phyloP scores from a whole-genome alignment of 1,140 invertebrate genomes.

The Psilanteris sp. region DNA sequence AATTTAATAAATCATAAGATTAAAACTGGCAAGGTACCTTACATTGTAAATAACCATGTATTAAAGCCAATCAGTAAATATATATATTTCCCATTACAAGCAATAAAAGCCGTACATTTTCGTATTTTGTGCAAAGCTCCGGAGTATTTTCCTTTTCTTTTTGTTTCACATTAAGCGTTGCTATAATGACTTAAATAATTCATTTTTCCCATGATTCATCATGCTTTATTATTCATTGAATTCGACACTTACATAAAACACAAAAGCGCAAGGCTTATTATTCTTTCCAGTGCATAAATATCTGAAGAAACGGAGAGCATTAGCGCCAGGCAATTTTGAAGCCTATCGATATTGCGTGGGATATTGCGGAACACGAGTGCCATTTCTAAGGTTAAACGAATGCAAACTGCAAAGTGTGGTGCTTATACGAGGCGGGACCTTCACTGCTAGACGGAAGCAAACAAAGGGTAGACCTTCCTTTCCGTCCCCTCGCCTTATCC shows the following conservation, averaged over 20 bases:
- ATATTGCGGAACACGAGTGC: slow-evolving; percentile 39
- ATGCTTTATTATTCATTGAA: too few relatives aligned
- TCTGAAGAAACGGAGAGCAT: background rate
- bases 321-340: slow-evolving; percentile 23
- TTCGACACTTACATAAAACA: background rate
- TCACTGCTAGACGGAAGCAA: slow-evolving; percentile 45
- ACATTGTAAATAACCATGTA: too few relatives aligned
- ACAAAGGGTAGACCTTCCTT: slow-evolving; percentile 58
- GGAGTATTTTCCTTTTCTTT: too few relatives aligned
- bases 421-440: slow-evolving; percentile 50
- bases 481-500: slow-evolving; percentile 61
- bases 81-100: too few relatives aligned
- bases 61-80: too few relatives aligned
- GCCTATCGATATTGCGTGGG: slow-evolving; percentile 42
- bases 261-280: slow-evolving; percentile 5
- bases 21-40: too few relatives aligned
- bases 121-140: too few relatives aligned
- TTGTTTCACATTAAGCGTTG: too few relatives aligned
- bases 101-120: too few relatives aligned
- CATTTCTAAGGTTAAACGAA: slow-evolving; percentile 64
- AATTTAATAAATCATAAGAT: too few relatives aligned
- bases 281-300: slow-evolving; percentile 2
- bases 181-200: too few relatives aligned
- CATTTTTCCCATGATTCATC: too few relatives aligned
- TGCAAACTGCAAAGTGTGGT: slow-evolving; percentile 63